These are phyloP conservation scores for Leptodactylus fuscus DNA, from an alignment of 2,113 vertebrate genomes.

Conservation along the genomic window DNA sequence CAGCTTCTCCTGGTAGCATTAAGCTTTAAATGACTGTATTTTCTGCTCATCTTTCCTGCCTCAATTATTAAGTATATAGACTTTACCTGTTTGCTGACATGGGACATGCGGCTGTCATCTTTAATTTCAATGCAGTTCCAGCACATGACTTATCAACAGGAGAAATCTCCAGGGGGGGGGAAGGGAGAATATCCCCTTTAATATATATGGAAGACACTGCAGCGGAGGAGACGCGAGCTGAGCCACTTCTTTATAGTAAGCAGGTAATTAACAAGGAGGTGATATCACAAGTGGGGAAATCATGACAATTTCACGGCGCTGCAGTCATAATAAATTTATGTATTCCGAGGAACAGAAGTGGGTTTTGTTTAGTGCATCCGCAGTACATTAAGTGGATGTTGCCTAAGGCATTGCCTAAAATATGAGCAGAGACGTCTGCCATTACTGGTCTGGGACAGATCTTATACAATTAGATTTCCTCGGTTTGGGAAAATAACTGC, in stretches of 20 bases:
- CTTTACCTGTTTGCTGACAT: too few relatives aligned
- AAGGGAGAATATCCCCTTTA: too few relatives aligned
- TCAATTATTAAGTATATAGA: background rate
- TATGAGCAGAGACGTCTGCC: background rate
- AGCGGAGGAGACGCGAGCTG: background rate
- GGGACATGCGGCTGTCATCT: background rate
- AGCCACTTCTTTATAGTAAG: background rate
- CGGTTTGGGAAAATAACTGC: background rate
- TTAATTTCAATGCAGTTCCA: background rate
- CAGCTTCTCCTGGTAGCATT: too few relatives aligned
- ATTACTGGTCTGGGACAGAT: background rate
- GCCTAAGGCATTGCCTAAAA: constrained; percentile 27
- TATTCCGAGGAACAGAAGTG: background rate
- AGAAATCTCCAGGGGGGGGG: too few relatives aligned
- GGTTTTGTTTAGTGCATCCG: constrained; percentile 17
- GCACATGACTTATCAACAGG: background rate
- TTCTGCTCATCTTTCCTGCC: background rate
- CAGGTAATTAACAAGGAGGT: constrained; percentile 19
- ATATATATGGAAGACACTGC: background rate
- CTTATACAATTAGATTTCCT: background rate
- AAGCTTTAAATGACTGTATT: too few relatives aligned
- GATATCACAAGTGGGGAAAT: constrained; percentile 13
- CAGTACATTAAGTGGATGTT: constrained; percentile 14
- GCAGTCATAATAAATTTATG: constrained; percentile 30
- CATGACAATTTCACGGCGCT: background rate